A percentile compares a stretch with the other conserved stretches of the same genome.
Conservation (phyloP, 2,888 invertebrate species). For the Hirudinaria manillensis region DNA sequence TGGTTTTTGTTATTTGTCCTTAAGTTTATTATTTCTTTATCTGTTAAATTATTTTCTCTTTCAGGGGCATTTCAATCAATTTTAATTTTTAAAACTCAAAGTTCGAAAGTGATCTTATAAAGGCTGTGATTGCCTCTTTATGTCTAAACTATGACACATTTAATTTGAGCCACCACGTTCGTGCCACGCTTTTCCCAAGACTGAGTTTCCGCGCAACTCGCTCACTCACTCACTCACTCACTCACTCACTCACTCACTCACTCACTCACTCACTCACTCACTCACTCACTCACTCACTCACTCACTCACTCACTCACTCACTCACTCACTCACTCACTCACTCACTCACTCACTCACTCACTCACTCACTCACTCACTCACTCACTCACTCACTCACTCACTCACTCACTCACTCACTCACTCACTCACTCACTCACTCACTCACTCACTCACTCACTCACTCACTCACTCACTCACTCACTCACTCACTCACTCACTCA, state of each 20-base stretch:
- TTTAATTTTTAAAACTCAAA: no score
- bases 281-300: constrained; percentile 35
- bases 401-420: constrained; percentile 27
- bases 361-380: constrained; percentile 12
- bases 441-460: constrained; percentile 19
- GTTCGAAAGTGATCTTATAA: no score
- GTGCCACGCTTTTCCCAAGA: neutral
- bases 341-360: constrained; percentile 8
- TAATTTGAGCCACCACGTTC: neutral
- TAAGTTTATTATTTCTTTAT: no score
- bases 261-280: constrained; percentile 32
- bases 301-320: constrained; percentile 34
- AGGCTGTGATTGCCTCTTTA: no score
- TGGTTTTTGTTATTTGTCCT: neutral
- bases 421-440: constrained; percentile 22
- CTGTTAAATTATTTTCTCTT: no score
- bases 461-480: neutral
- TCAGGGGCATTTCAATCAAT: no score
- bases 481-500: neutral
- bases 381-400: constrained; percentile 23
- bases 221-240: constrained; percentile 27
- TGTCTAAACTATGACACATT: neutral
- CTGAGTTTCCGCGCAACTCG: neutral
- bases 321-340: constrained; percentile 32
- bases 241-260: constrained; percentile 33